Conservation (phyloP, 2,113 vertebrate genomes). For the Falcunculus frontatus region DNA sequence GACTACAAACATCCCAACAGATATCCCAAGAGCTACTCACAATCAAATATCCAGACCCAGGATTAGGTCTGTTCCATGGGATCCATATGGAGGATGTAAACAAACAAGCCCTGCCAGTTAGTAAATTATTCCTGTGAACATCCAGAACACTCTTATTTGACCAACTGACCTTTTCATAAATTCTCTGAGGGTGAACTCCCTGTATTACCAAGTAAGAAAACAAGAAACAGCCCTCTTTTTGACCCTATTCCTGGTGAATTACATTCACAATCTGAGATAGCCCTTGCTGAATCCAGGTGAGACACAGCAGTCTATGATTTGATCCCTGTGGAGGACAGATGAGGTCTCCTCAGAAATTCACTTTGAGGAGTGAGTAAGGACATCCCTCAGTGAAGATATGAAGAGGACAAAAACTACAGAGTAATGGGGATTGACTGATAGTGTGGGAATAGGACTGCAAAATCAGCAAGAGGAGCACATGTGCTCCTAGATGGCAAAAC, state of each 20-base stretch:
- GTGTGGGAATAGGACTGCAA: neutral
- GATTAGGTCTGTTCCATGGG: neutral
- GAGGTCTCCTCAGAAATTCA: neutral
- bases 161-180: neutral
- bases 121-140: neutral
- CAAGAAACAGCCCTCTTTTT: neutral
- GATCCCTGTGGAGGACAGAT: neutral
- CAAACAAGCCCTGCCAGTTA: neutral
- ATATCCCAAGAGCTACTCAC: neutral
- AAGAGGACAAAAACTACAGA: neutral
- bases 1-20: neutral
- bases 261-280: neutral
- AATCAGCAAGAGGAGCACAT: neutral
- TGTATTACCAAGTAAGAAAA: neutral
- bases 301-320: neutral
- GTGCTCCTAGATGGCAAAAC: neutral
- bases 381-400: neutral
- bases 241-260: neutral
- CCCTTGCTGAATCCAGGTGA: neutral
- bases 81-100: neutral
- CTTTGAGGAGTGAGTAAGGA: neutral
- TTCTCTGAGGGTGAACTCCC: neutral
- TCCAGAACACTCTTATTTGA: neutral
- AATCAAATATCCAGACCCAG: neutral
- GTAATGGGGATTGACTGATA: neutral